These are phyloP conservation scores for Limanda limanda DNA, from an alignment of 2,113 vertebrate species.

Conservation along the genomic window DNA sequence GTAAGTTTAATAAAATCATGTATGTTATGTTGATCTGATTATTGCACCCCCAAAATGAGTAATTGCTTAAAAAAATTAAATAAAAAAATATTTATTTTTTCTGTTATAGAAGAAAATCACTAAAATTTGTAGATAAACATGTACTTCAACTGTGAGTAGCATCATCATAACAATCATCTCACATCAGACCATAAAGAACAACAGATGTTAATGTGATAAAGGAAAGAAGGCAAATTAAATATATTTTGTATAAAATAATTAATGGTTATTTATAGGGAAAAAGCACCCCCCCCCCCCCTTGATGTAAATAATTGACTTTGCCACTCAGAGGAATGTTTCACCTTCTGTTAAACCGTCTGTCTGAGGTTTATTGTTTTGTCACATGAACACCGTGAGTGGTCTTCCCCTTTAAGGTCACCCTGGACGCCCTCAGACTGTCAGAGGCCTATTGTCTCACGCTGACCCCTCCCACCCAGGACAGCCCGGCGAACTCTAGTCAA, in stretches of 20 bases:
- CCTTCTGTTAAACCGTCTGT: background rate
- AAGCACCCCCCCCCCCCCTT: too few relatives aligned
- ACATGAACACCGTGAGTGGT: conserved; percentile 17
- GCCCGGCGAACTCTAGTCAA: conserved; percentile 10
- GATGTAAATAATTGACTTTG: too few relatives aligned
- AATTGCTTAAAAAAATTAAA: too few relatives aligned
- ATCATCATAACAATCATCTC: background rate
- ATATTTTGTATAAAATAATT: too few relatives aligned
- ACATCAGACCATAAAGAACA: background rate
- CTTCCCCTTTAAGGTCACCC: conserved; percentile 40
- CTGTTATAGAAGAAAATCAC: too few relatives aligned
- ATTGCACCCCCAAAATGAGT: too few relatives aligned
- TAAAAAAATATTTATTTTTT: too few relatives aligned
- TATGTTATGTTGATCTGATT: too few relatives aligned
- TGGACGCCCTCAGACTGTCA: conserved; percentile 31
- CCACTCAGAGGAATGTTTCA: background rate
- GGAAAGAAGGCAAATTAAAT: too few relatives aligned
- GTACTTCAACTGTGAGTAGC: background rate
- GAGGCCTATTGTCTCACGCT: conserved; percentile 65
- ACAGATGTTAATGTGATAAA: too few relatives aligned
- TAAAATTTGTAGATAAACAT: background rate
- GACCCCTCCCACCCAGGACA: conserved; percentile 50
- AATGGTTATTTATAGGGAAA: too few relatives aligned
- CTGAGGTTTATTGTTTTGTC: background rate
- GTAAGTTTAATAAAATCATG: too few relatives aligned